Base-by-base conservation (phyloP, 2,888 invertebrate genomes). In the Erebia palarica region DNA sequence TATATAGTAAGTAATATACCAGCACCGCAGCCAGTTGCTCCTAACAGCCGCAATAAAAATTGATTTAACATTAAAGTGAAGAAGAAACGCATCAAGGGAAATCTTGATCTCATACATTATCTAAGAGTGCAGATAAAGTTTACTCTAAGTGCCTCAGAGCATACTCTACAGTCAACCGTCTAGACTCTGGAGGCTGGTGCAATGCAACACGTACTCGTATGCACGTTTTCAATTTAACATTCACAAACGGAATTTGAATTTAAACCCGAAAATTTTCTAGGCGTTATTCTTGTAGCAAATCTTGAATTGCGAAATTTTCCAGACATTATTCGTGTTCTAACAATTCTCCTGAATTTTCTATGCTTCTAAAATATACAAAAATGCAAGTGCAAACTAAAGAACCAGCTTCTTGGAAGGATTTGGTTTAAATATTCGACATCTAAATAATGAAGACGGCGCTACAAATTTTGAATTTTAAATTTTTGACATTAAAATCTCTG, bases 41-140 rank as follows among this genome's bases (percentile, higher is more conserved):
- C n/a, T 51, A 14, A 55, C 8, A 0, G 18, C 16, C 27, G 57
- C 27, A 58, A 58, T 58, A 58, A 58, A 58, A 58, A 27, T 58
- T 27, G 57, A 58, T 58, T 58, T 57, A 21, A 21, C 57, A 53
- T 57, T 27, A 57, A 57, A 58, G 57, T 1, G 57, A 27, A 58
- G 21, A 58, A 13, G 55, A 58, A 27, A 13, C 57, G 57, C 57
- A 58, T 58, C 57, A 58, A 14, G 57, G 57, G 27, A 58, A 58
- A 27, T 58, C 57, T 58, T 14, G 57, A 58, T 58, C 57, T 58
- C 57, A 14, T 68, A 60, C 18, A 61, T 68, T 68, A 68, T 36
- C 68, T 44, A 36, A 49, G 68, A 61, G 21, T 66, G 18, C 44
- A 18, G n/a, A 55, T 44, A 61, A 55, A 21, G 44, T n/a, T n/a